Evolutionary conservation across 1,140 invertebrate genomes (phyloP).

Genomic region (Acromyrmex echinatior): DNA sequence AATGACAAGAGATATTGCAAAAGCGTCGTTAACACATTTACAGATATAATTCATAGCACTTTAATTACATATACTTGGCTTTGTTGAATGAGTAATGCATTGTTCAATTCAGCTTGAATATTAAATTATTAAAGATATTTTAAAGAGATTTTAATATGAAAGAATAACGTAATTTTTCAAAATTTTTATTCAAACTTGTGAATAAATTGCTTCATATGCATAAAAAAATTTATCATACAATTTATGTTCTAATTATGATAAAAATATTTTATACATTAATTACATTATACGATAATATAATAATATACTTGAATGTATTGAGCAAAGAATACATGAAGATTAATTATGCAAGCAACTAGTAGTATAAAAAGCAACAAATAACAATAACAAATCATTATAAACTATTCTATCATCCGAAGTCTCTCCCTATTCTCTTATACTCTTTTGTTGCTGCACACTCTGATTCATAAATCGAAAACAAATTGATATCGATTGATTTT

Average conservation of each 20-base stretch:
- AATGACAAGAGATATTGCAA: conserved; percentile 37
- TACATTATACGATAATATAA: neutral
- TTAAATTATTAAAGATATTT: neutral
- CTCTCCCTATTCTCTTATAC: neutral
- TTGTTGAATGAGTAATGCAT: neutral
- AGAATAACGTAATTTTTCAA: neutral
- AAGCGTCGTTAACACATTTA: conserved; percentile 14
- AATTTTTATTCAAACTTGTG: neutral
- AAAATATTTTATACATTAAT: neutral
- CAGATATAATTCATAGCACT: conserved; percentile 11
- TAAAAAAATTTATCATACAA: neutral
- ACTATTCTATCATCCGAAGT: neutral
- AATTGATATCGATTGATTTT: too few species aligned
- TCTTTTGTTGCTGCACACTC: neutral
- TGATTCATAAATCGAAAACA: too few species aligned
- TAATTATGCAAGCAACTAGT: neutral
- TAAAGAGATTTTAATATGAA: too few species aligned
- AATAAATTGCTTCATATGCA: neutral
- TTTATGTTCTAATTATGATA: neutral
- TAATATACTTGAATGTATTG: neutral
- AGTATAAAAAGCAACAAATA: neutral
- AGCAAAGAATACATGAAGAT: neutral
- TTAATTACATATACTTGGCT: neutral
- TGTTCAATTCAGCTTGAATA: neutral
- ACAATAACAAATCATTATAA: neutral